phyloP scores from a whole-genome alignment of 2,888 invertebrate genomes.

The Nemoura dubitans region DNA sequence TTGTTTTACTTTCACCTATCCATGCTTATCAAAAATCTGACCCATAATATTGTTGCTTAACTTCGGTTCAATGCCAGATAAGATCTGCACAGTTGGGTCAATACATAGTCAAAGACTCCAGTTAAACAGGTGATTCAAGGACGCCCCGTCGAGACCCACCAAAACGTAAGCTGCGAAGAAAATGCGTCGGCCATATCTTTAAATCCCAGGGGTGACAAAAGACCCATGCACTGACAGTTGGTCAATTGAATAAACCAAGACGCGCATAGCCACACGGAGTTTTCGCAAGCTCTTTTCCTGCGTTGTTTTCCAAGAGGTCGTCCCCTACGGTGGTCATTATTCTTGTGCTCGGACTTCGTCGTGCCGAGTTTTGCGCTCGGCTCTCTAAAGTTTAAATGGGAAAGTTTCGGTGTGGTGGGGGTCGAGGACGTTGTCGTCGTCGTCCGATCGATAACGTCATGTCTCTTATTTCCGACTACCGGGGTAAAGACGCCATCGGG shows the following conservation, averaged over 20 bases:
- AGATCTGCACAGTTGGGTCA: no score
- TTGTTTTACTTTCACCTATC: no score
- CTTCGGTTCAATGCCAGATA: no score
- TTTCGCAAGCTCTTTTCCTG: background rate
- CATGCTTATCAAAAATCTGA: no score
- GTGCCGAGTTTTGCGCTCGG: background rate
- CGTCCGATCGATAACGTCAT: background rate
- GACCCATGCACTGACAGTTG: background rate
- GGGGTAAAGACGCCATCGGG: background rate
- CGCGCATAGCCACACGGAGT: background rate
- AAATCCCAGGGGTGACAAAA: background rate
- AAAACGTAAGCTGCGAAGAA: no score
- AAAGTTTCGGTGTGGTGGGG: background rate
- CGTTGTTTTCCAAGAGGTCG: background rate
- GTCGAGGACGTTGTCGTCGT: background rate
- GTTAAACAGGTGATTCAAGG: no score
- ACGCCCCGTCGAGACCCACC: no score
- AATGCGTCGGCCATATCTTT: background rate
- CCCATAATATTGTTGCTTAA: no score
- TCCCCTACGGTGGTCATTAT: background rate
- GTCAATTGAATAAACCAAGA: background rate
- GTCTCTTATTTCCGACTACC: background rate
- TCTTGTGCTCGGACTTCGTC: background rate
- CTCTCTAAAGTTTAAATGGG: background rate
- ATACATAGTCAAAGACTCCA: no score